phyloP scores from a whole-genome alignment of 2,888 invertebrate genomes.

The Emmelina monodactyla region DNA sequence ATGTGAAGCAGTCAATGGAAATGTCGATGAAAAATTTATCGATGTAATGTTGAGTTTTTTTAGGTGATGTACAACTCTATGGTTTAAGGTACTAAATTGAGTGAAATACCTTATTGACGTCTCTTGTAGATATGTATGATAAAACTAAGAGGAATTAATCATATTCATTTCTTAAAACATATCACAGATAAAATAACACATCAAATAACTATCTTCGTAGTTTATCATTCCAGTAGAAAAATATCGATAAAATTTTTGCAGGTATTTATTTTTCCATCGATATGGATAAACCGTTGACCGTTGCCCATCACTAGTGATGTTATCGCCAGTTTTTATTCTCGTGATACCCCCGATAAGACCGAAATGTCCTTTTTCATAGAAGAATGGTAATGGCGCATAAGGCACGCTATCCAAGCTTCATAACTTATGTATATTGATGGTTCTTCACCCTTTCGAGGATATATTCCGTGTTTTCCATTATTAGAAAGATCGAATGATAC shows the following conservation, averaged over 20 bases:
- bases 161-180: no score
- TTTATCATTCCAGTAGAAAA: no score
- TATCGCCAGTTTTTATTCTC: conserved; percentile 61
- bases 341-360: conserved; percentile 61
- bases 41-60: not conserved
- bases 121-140: no score
- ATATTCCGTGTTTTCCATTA: not conserved
- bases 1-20: conserved; percentile 21
- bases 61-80: not conserved
- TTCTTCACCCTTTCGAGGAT: conserved; percentile 43
- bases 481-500: no score
- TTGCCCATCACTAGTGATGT: conserved; percentile 36
- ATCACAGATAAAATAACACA: no score
- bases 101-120: no score
- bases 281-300: conserved; percentile 18
- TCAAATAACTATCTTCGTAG: no score
- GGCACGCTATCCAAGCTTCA: conserved; percentile 52
- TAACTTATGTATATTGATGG: conserved; percentile 63
- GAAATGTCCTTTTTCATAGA: conserved; percentile 66
- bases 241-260: not conserved
- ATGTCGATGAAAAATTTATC: not conserved
- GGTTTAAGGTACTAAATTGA: not conserved
- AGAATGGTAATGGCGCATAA: conserved; percentile 53
- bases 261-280: conserved; percentile 14
- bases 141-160: no score